phyloP scores from a whole-genome alignment of 1,140 invertebrate species.

The Lethrus apterus region DNA sequence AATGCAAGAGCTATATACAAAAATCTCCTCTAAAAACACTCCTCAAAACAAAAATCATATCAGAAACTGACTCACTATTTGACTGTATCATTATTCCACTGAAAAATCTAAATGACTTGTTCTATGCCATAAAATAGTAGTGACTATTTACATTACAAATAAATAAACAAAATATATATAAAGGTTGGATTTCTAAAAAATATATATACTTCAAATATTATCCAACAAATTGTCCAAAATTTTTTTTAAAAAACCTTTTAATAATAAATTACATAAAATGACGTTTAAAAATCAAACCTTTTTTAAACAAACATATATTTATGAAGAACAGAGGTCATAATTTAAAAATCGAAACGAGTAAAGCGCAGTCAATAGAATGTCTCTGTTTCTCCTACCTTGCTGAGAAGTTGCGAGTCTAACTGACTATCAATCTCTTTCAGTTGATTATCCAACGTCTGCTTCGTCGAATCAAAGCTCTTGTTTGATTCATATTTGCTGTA shows the following conservation, averaged over 20 bases:
- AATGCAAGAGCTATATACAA: conserved; percentile 17
- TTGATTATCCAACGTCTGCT: conserved; percentile 72
- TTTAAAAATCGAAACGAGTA: background rate
- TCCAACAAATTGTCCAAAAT: conserved; percentile 7
- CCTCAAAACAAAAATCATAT: conserved; percentile 14
- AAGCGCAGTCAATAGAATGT: conserved; percentile 39
- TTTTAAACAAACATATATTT: background rate
- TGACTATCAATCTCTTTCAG: conserved; percentile 73
- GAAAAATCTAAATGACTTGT: conserved; percentile 14
- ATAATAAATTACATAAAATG: too few relatives aligned
- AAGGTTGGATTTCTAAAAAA: too few relatives aligned
- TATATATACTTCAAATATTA: background rate
- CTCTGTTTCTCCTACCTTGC: conserved; percentile 56
- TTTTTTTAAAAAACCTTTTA: too few relatives aligned
- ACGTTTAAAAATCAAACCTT: conserved; percentile 7
- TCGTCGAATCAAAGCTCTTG: conserved; percentile 63
- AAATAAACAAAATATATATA: too few relatives aligned
- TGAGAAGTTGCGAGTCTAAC: conserved; percentile 52
- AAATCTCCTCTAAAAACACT: conserved; percentile 11
- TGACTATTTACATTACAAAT: too few relatives aligned
- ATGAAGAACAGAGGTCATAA: conserved; percentile 1
- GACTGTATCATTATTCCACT: conserved; percentile 19
- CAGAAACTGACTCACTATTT: conserved; percentile 31
- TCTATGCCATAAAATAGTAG: conserved; percentile 8
- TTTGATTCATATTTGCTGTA: conserved; percentile 50